Conservation (phyloP, 2,113 vertebrate genomes). For the Neodontobutis hainanensis region DNA sequence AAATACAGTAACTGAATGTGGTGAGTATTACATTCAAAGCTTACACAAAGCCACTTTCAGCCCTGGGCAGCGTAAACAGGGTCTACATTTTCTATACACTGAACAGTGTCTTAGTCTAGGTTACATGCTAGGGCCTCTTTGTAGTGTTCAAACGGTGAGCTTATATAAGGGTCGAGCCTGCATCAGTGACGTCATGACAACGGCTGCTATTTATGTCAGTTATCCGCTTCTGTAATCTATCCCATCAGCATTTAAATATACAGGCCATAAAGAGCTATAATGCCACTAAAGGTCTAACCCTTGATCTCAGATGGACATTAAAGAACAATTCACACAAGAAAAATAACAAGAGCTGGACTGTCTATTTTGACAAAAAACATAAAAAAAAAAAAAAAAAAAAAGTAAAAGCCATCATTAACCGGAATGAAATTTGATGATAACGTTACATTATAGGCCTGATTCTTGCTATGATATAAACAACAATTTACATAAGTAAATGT, state of each 20-base stretch:
- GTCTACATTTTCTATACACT: slow-evolving; percentile 25
- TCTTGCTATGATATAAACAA: slow-evolving; percentile 1
- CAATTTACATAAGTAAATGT: slow-evolving; percentile 31
- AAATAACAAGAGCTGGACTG: neutral
- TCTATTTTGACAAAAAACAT: neutral
- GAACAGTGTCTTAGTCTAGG: slow-evolving; percentile 49
- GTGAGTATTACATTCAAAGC: slow-evolving; percentile 45
- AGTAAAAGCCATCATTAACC: neutral
- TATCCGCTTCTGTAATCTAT: slow-evolving; percentile 53
- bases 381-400: neutral
- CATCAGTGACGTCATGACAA: slow-evolving; percentile 61
- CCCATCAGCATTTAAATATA: slow-evolving; percentile 28
- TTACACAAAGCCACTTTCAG: slow-evolving; percentile 43
- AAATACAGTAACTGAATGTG: slow-evolving; percentile 25
- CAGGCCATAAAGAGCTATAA: slow-evolving; percentile 31
- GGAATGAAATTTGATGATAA: no score
- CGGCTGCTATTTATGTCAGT: slow-evolving; percentile 58
- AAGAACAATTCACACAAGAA: slow-evolving; percentile 4
- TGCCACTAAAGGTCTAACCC: slow-evolving; percentile 17
- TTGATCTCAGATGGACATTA: slow-evolving; percentile 6
- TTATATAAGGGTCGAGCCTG: slow-evolving; percentile 64
- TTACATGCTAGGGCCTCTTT: slow-evolving; percentile 42
- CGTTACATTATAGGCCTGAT: neutral
- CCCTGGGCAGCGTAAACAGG: slow-evolving; percentile 40
- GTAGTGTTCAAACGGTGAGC: slow-evolving; percentile 43